Evolutionary conservation across 1,140 invertebrate genomes (phyloP).

Genomic region (Sogatella furcifera): DNA sequence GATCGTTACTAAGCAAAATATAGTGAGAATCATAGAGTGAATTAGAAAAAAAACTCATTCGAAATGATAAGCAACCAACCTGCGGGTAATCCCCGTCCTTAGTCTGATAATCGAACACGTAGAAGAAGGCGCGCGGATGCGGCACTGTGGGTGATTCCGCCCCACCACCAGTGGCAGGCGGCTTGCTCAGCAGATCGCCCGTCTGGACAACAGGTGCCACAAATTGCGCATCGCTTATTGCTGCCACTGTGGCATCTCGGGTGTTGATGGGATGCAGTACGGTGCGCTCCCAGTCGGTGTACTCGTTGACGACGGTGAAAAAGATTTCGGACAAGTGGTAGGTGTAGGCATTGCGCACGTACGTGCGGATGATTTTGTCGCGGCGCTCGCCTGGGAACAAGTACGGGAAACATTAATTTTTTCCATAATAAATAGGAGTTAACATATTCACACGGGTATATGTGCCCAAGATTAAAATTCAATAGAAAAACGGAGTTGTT

Average conservation of each 20-base stretch:
- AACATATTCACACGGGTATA: too few species aligned
- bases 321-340: slow-evolving; percentile 96
- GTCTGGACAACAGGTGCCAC: slow-evolving; percentile 76
- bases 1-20: too few species aligned
- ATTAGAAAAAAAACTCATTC: too few species aligned
- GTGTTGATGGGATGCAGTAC: slow-evolving; percentile 85
- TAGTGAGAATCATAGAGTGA: too few species aligned
- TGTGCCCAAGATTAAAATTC: too few species aligned
- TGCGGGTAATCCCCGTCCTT: slow-evolving; percentile 83
- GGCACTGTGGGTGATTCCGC: slow-evolving; percentile 36
- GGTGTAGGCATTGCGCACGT: slow-evolving; percentile 85
- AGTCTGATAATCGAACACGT: slow-evolving; percentile 87
- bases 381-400: slow-evolving; percentile 52
- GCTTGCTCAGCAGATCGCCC: slow-evolving; percentile 58
- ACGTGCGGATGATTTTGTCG: slow-evolving; percentile 84
- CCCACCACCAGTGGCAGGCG: slow-evolving; percentile 39
- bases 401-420: too few species aligned
- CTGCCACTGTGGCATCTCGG: slow-evolving; percentile 81
- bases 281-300: slow-evolving; percentile 92
- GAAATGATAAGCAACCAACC: slow-evolving; percentile 36
- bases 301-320: slow-evolving; percentile 92
- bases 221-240: slow-evolving; percentile 85
- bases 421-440: too few species aligned
- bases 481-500: too few species aligned
- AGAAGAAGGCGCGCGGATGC: slow-evolving; percentile 68